Evolutionary conservation across 2,888 invertebrate species (phyloP).

Genomic region (Tetranychus truncatus): DNA sequence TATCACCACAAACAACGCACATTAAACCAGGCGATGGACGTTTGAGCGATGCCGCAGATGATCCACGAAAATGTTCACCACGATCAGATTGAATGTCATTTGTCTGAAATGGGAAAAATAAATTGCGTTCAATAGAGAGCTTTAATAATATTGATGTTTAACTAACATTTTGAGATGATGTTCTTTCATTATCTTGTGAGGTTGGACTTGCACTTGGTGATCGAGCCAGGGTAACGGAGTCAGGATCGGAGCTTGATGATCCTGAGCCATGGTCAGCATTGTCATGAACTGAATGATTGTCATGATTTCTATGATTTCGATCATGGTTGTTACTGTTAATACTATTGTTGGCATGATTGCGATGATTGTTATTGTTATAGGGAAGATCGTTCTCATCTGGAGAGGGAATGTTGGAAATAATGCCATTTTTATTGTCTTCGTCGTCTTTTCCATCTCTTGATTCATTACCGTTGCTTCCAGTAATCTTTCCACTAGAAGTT

Average conservation of each 20-base stretch:
- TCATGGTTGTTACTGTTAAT: not conserved
- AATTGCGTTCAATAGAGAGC: not conserved
- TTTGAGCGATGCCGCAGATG: slow-evolving; percentile 13
- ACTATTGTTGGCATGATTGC: not conserved
- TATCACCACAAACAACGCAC: slow-evolving; percentile 92
- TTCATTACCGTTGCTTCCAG: not conserved
- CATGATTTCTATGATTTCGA: not conserved
- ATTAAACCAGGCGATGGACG: slow-evolving; percentile 40
- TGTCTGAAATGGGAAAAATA: not conserved
- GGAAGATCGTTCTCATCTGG: too few relatives aligned
- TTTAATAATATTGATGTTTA: not conserved
- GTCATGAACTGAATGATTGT: not conserved
- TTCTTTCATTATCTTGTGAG: not conserved
- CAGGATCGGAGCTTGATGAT: not conserved
- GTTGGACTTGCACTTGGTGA: not conserved
- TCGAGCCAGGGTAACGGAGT: not conserved
- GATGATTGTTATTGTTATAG: not conserved
- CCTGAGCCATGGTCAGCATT: not conserved
- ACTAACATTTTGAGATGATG: not conserved
- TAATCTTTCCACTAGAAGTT: not conserved
- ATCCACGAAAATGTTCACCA: not conserved
- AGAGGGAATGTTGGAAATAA: too few relatives aligned
- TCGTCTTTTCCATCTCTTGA: not conserved
- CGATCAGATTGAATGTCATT: not conserved
- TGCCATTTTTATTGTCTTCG: not conserved